Percentiles rank a stretch among this genome's conserved stretches.
phyloP scores from a whole-genome alignment of 2,888 invertebrate species.

The Pseudococcus jackbeardsleyi region DNA sequence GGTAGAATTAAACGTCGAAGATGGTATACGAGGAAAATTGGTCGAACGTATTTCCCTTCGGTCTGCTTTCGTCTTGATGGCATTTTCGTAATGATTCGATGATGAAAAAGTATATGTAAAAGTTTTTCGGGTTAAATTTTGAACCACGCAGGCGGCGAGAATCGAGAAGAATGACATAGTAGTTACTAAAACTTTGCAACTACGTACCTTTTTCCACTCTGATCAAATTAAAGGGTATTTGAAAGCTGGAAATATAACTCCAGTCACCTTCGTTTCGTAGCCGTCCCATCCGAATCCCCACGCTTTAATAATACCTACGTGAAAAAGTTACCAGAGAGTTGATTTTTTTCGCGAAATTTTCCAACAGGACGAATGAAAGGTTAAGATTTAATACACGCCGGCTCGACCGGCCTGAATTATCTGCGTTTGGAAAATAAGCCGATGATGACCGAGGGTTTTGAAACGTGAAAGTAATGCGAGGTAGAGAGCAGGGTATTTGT shows the following conservation, averaged over 20 bases:
- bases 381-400: constrained; percentile 2
- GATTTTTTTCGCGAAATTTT: background rate
- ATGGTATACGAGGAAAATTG: background rate
- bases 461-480: background rate
- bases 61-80: background rate
- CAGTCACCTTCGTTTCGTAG: background rate
- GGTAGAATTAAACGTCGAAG: no score
- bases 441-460: background rate
- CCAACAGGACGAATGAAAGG: background rate
- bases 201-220: background rate
- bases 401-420: background rate
- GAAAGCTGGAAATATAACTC: constrained; percentile 4
- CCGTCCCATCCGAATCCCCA: background rate
- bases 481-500: background rate
- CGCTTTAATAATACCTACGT: background rate
- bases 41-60: background rate
- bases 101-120: constrained; percentile 21
- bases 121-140: constrained; percentile 10
- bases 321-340: background rate
- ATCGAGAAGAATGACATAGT: constrained; percentile 16
- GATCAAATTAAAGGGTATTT: constrained; percentile 43
- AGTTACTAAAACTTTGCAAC: constrained; percentile 17
- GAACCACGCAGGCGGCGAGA: background rate
- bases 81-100: constrained; percentile 6
- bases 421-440: background rate